Base-by-base conservation (phyloP, 2,797 vertebrate genomes). In the Rachycentron canadum region DNA sequence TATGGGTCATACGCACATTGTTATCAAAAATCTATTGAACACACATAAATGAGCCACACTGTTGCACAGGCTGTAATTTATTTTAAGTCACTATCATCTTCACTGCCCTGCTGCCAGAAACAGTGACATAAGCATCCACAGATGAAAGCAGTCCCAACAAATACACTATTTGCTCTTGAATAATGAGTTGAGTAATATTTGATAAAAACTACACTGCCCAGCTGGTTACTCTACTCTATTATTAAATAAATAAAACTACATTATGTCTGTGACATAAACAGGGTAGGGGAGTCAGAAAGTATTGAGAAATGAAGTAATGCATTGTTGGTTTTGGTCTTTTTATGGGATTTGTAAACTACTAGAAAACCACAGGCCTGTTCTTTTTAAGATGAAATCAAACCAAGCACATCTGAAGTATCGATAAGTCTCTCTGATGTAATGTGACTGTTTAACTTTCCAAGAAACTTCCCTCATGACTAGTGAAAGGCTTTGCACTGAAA, bases 321-420 rank as follows among this genome's bases (percentile, higher is more conserved):
- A 17, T 43, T 43, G 41, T 45, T 45, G 36, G 8, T 38, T 38
- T 38, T 38, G 36, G 36, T 38, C 36, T 2, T 41, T 41, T 41
- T 14, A 41, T 14, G 40, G 13, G 1, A 41, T 16, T 41, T 41
- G 14, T 41, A 41, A 14, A 41, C 40, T 16, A 41, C 14, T 3
- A 41, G 13, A 41, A 41, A 5, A 16, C 16, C 40, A 41, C 40
- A 13, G 17, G 40, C 14, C 2, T 0, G 13, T 14, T 41, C 41
- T 21, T 49, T 49, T 49, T n/a, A 49, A 49, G 23, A 49, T 49
- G 45, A 49, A 52, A 58, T 55, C 28, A 38, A 59, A 59, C 10
- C 10, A 19, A 21, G 43, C 26, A 28, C 12, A 21, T 36, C 50
- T 73, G 1, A 0, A 30, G 19, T 28, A 38, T 69, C 65, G n/a